phyloP scores from a whole-genome alignment of 1,140 invertebrate species.

The Drosophila asahinai region DNA sequence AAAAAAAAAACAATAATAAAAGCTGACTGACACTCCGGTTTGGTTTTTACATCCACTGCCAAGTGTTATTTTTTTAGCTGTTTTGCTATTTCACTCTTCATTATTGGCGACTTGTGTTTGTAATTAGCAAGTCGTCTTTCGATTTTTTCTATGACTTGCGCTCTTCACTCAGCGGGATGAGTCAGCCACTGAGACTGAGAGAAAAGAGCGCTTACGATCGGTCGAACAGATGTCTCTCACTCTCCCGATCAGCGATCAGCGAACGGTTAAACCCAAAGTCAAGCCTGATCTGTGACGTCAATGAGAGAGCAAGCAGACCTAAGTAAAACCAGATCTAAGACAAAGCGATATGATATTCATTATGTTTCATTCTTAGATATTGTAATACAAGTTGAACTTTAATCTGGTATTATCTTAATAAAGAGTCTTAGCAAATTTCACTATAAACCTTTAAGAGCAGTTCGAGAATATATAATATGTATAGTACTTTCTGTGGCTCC shows the following conservation, averaged over 20 bases:
- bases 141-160: constrained; percentile 41
- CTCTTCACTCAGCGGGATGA: constrained; percentile 36
- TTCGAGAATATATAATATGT: not conserved
- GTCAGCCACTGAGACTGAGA: constrained; percentile 37
- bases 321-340: not conserved
- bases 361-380: not conserved
- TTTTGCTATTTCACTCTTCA: constrained; percentile 40
- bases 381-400: not conserved
- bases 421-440: not conserved
- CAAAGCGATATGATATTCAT: not conserved
- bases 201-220: constrained; percentile 16
- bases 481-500: not conserved
- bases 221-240: constrained; percentile 5
- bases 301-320: not conserved
- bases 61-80: constrained; percentile 51
- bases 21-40: constrained; percentile 27
- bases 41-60: constrained; percentile 45
- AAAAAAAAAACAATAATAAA: constrained; percentile 36
- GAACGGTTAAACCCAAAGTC: constrained; percentile 41
- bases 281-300: constrained; percentile 35
- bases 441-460: not conserved
- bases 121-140: constrained; percentile 50
- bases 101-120: constrained; percentile 53
- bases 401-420: not conserved
- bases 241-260: constrained; percentile 4